A percentile compares a stretch with the other conserved stretches of the same genome.
phyloP scores from a whole-genome alignment of 1,140 invertebrate species.

The Dendroctonus ponderosae region DNA sequence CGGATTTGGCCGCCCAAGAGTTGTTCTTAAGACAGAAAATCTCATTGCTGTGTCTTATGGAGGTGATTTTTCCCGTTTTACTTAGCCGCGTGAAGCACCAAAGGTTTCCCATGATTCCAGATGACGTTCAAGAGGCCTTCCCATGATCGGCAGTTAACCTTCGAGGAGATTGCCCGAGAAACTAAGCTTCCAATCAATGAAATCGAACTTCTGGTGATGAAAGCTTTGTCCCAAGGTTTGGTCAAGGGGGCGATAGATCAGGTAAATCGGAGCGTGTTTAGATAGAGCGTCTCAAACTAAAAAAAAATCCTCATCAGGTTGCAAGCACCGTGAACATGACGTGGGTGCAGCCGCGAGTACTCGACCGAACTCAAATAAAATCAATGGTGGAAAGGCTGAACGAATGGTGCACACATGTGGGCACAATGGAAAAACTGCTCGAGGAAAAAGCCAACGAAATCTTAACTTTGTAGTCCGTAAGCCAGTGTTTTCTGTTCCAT shows the following conservation, averaged over 20 bases:
- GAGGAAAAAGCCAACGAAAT: conserved; percentile 83
- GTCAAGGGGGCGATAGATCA: conserved; percentile 96
- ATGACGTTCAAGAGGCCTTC: conserved; percentile 76
- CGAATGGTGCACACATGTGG: conserved; percentile 79
- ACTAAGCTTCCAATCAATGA: conserved; percentile 79
- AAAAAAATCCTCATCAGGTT: conserved; percentile 31
- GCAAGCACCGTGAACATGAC: conserved; percentile 73
- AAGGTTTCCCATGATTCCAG: conserved; percentile 42
- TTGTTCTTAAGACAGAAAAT: conserved; percentile 88
- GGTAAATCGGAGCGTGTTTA: conserved; percentile 55
- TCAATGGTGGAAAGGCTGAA: conserved; percentile 77
- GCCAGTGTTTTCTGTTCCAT: not conserved
- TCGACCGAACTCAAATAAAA: conserved; percentile 73
- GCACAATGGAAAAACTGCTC: conserved; percentile 75
- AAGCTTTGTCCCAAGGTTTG: conserved; percentile 91
- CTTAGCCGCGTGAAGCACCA: too few relatives aligned
- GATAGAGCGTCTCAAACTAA: too few relatives aligned
- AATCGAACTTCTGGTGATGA: conserved; percentile 97
- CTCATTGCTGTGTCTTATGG: conserved; percentile 93
- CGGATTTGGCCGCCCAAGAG: conserved; percentile 85
- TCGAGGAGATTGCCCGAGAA: conserved; percentile 85
- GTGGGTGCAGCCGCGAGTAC: conserved; percentile 89
- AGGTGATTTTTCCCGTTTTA: conserved; percentile 58
- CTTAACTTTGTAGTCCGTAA: conserved; percentile 61
- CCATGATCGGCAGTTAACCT: conserved; percentile 77